Conservation (phyloP, 2,113 vertebrate species). For the Caloenas nicobarica region DNA sequence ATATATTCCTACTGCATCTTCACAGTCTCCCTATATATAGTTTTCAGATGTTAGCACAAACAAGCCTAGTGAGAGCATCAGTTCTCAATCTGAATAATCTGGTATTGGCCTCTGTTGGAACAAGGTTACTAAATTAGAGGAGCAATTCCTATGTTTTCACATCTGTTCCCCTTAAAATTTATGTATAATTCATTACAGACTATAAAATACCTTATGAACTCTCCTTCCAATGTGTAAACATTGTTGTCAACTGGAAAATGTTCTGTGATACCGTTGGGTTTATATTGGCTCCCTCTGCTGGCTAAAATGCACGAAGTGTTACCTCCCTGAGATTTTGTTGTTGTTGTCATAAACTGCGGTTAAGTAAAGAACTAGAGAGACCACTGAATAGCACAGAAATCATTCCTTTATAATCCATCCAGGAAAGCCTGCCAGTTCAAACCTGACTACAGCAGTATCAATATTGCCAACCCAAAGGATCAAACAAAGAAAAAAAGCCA, state of each 20-base stretch:
- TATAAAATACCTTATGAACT: not conserved
- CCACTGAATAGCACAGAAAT: accelerated
- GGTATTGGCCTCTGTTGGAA: not conserved
- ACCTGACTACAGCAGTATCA: not conserved
- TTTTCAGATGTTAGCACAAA: not conserved
- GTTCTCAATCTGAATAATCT: not conserved
- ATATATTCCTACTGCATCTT: not conserved
- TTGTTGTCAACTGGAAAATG: slow-evolving; percentile 1
- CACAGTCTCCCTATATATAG: not conserved
- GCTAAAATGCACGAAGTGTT: not conserved
- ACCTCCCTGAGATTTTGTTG: not conserved
- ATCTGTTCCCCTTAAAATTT: slow-evolving; percentile 29
- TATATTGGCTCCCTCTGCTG: slow-evolving; percentile 58
- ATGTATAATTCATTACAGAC: not conserved
- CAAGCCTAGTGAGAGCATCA: not conserved
- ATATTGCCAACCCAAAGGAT: not conserved
- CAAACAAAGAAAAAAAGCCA: not conserved
- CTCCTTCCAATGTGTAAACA: not conserved
- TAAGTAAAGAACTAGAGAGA: not conserved
- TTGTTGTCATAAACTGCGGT: not conserved
- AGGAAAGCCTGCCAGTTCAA: not conserved
- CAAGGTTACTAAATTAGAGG: not conserved
- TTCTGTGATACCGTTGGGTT: not conserved
- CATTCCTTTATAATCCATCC: not conserved
- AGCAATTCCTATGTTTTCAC: not conserved